Percentiles rank a stretch among this genome's conserved stretches.
Conservation (phyloP, 2,113 vertebrate genomes). For the Pitta sordida region DNA sequence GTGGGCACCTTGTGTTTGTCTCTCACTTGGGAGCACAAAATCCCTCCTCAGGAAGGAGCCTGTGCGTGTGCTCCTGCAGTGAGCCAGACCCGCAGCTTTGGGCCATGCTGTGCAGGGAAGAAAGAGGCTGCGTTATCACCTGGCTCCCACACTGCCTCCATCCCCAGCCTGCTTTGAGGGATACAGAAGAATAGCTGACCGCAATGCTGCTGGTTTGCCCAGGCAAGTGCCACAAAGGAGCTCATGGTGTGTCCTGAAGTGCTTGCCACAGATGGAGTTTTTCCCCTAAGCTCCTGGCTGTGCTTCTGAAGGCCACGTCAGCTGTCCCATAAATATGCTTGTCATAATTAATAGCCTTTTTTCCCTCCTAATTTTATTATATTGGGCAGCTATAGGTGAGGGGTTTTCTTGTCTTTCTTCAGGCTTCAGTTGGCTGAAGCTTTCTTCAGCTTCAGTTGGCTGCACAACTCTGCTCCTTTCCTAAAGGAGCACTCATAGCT, state of each 20-base stretch:
- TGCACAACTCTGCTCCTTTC: neutral
- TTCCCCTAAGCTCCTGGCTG: neutral
- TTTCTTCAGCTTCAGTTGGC: too few relatives aligned
- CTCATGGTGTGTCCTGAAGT: neutral
- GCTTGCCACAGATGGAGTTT: neutral
- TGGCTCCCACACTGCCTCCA: rapidly evolving
- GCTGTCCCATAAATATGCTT: neutral
- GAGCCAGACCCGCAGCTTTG: neutral
- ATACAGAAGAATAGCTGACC: rapidly evolving
- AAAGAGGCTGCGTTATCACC: neutral
- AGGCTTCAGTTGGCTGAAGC: too few relatives aligned
- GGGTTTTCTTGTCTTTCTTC: neutral
- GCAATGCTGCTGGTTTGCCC: rapidly evolving
- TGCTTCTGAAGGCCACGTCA: neutral
- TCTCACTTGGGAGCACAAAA: rapidly evolving
- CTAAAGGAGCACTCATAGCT: neutral
- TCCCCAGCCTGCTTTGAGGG: neutral
- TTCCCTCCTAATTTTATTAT: neutral
- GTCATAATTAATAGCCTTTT: neutral
- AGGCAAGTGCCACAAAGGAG: neutral
- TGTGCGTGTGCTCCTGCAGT: rapidly evolving
- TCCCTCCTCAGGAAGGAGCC: neutral
- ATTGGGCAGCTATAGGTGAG: neutral
- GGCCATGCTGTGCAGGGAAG: neutral
- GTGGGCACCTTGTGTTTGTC: neutral